A percentile compares a stretch with the other conserved stretches of the same genome.
Conservation (phyloP, 2,113 vertebrate genomes). For the Apteryx owenii region DNA sequence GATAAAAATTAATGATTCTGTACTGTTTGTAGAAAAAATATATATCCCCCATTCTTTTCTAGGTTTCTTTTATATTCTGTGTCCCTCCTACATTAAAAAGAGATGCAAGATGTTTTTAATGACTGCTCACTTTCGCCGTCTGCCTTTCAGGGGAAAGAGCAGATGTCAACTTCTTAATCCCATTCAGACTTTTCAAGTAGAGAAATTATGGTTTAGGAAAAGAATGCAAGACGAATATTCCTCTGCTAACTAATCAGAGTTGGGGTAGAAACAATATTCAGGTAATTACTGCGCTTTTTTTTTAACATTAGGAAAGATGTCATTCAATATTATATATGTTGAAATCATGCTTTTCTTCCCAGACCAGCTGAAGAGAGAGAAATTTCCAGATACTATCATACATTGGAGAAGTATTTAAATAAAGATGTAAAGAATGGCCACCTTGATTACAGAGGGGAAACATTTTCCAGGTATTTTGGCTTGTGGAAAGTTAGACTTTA, state of each 20-base stretch:
- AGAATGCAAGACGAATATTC: neutral
- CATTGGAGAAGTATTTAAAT: neutral
- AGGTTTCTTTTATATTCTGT: accelerated
- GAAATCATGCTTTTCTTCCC: neutral
- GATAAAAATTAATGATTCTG: neutral
- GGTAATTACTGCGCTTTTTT: neutral
- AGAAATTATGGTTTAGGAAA: neutral
- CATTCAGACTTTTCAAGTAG: neutral
- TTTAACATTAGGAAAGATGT: neutral
- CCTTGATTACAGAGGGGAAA: neutral
- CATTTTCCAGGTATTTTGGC: neutral
- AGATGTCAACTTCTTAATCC: neutral
- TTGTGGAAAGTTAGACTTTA: neutral
- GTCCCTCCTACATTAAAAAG: neutral
- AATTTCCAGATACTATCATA: neutral
- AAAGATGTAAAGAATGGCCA: neutral
- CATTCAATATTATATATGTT: neutral
- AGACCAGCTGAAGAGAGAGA: neutral
- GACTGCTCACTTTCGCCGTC: neutral
- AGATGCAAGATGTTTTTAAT: neutral
- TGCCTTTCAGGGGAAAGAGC: neutral
- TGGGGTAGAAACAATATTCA: neutral
- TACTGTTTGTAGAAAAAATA: neutral
- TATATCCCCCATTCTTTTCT: neutral
- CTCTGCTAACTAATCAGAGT: neutral